These are phyloP conservation scores for Hemicrepidius hirtus DNA, from an alignment of 2,888 invertebrate species.

Conservation along the genomic window DNA sequence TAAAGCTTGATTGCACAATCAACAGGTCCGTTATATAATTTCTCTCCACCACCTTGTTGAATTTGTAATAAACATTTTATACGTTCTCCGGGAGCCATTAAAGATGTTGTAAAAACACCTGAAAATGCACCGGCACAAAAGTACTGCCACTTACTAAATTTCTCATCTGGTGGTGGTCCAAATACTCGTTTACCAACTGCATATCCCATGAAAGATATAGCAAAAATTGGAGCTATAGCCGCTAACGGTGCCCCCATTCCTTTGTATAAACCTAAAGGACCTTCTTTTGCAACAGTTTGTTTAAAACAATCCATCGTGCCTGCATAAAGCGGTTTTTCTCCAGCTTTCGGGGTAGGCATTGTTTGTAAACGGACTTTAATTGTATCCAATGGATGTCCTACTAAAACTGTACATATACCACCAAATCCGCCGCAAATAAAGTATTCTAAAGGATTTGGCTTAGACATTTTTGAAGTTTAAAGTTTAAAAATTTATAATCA, in stretches of 20 bases:
- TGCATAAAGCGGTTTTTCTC: conserved; percentile 81
- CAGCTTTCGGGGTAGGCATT: conserved; percentile 85
- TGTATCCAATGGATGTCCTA: conserved; percentile 98
- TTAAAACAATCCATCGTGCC: conserved; percentile 93
- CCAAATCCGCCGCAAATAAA: conserved; percentile 98
- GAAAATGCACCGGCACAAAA: conserved; percentile 94
- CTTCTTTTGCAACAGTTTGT: conserved; percentile 76
- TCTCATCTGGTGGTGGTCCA: conserved; percentile 72
- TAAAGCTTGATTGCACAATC: conserved; percentile 92
- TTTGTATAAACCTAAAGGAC: conserved; percentile 53
- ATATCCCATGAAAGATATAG: conserved; percentile 95
- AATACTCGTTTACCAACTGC: conserved; percentile 90
- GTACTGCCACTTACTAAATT: conserved; percentile 79
- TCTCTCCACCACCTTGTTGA: conserved; percentile 77
- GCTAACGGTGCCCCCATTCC: conserved; percentile 85
- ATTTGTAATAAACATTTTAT: conserved; percentile 96
- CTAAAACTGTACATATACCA: conserved; percentile 94
- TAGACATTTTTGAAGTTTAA: too few relatives aligned
- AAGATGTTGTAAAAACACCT: conserved; percentile 92
- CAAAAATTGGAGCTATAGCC: conserved; percentile 96
- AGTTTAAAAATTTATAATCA: neutral
- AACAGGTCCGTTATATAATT: conserved; percentile 89
- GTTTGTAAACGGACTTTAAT: conserved; percentile 89
- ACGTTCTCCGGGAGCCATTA: conserved; percentile 97
- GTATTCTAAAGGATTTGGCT: conserved; percentile 72